These are phyloP conservation scores for Xenopus petersii DNA, from an alignment of 2,797 vertebrate species.

Conservation along the genomic window DNA sequence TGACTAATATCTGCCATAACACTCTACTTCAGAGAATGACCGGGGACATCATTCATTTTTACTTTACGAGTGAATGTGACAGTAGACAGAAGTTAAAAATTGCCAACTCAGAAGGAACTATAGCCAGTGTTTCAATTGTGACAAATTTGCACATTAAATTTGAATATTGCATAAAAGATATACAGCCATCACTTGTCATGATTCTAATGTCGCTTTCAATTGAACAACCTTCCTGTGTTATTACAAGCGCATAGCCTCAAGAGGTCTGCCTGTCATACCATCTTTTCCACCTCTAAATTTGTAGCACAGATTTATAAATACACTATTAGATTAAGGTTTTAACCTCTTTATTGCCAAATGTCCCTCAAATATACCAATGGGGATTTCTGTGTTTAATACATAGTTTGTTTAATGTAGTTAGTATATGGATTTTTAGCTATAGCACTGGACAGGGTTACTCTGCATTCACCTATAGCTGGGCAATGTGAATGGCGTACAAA, in stretches of 20 bases:
- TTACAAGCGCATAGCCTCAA: constrained; percentile 46
- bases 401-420: too few relatives aligned
- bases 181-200: constrained; percentile 40
- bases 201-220: constrained; percentile 44
- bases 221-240: constrained; percentile 44
- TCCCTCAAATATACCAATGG: too few relatives aligned
- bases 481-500: too few relatives aligned
- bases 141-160: constrained; percentile 48
- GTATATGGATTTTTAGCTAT: too few relatives aligned
- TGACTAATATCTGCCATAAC: constrained; percentile 26
- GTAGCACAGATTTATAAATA: constrained; percentile 33
- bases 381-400: too few relatives aligned
- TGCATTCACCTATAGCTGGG: too few relatives aligned
- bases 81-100: constrained; percentile 47
- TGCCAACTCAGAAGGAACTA: constrained; percentile 46
- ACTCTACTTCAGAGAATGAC: constrained; percentile 35
- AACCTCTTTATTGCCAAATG: too few relatives aligned
- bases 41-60: constrained; percentile 35
- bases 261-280: constrained; percentile 44
- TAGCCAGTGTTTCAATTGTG: constrained; percentile 37
- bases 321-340: constrained; percentile 7
- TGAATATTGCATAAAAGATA: constrained; percentile 47
- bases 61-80: constrained; percentile 40
- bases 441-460: too few relatives aligned
- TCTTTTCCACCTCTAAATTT: constrained; percentile 31